These are phyloP conservation scores for Tenthredo mesomela DNA, from an alignment of 2,888 invertebrate genomes.

Conservation along the genomic window DNA sequence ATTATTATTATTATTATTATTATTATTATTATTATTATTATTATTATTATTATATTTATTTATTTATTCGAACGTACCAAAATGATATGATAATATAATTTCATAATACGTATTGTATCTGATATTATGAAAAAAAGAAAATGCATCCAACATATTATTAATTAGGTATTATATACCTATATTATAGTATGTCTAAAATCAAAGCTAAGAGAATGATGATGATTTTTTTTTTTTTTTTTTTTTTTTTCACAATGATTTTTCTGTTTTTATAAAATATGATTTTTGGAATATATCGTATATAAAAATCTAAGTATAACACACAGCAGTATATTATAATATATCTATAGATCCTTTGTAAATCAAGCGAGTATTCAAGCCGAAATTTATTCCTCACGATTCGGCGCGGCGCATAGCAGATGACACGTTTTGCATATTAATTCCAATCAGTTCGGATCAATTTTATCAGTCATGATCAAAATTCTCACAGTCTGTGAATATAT, in stretches of 20 bases:
- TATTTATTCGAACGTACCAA: background rate
- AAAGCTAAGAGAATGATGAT: background rate
- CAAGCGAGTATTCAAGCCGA: constrained; percentile 8
- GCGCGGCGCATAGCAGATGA: background rate
- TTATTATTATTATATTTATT: no score
- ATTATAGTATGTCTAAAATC: no score
- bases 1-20: no score
- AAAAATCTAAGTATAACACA: background rate
- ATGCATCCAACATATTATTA: no score
- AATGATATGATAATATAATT: background rate
- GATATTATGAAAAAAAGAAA: background rate
- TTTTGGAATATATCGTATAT: background rate
- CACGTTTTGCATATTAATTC: constrained; percentile 27
- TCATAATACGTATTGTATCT: background rate
- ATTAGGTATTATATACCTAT: no score
- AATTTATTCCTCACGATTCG: constrained; percentile 25
- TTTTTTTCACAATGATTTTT: background rate
- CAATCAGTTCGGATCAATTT: constrained; percentile 25
- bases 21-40: no score
- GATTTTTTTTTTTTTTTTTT: no score
- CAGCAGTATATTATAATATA: background rate
- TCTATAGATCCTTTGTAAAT: background rate
- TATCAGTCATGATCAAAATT: background rate
- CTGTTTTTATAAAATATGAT: background rate
- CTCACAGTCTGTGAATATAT: background rate